Evolutionary conservation across 2,888 invertebrate species (phyloP).

Genomic region (Pyrrhia umbra): DNA sequence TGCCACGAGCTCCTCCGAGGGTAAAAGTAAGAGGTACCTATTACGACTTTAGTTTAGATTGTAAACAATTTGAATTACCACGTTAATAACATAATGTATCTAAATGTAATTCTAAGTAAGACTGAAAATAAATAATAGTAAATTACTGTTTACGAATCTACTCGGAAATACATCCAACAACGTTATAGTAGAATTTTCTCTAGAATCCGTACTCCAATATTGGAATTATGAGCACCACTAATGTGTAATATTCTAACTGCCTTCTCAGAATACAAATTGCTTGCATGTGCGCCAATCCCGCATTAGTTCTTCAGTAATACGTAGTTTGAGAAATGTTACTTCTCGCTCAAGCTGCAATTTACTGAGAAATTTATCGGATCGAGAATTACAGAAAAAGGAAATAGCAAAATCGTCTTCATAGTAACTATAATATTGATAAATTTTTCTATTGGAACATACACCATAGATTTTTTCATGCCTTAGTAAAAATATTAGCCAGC

Average conservation of each 20-base stretch:
- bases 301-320: slow-evolving; percentile 26
- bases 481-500: too few species aligned
- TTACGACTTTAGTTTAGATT: too few species aligned
- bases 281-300: slow-evolving; percentile 32
- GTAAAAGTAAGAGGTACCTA: too few species aligned
- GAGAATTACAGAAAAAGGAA: neutral
- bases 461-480: too few species aligned
- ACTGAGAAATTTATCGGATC: slow-evolving; percentile 33
- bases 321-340: slow-evolving; percentile 20
- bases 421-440: too few species aligned
- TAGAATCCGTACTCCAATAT: slow-evolving; percentile 26
- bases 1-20: too few species aligned
- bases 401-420: neutral
- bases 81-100: too few species aligned
- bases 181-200: neutral
- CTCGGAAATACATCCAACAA: neutral
- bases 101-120: too few species aligned
- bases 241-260: slow-evolving; percentile 34
- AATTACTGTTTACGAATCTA: too few species aligned
- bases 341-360: slow-evolving; percentile 25
- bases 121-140: too few species aligned
- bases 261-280: slow-evolving; percentile 42
- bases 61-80: too few species aligned
- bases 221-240: slow-evolving; percentile 24
- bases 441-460: too few species aligned